Conservation (phyloP, 2,113 vertebrate species). For the Plectropomus leopardus region DNA sequence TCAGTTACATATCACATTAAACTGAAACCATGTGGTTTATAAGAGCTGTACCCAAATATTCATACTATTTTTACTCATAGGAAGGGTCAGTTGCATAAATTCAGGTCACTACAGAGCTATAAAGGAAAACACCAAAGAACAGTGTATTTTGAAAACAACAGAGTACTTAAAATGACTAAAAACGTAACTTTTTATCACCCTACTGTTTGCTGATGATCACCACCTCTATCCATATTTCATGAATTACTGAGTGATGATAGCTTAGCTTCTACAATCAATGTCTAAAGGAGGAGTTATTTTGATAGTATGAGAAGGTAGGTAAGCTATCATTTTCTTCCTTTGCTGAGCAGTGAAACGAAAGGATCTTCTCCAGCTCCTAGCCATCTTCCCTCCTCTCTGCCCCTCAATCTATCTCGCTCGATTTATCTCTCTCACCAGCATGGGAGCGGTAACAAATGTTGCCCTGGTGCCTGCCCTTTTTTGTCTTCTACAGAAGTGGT, state of each 20-base stretch:
- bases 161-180: background rate
- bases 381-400: background rate
- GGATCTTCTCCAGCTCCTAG: background rate
- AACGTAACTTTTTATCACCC: background rate
- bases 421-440: slow-evolving; percentile 41
- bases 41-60: background rate
- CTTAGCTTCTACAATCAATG: background rate
- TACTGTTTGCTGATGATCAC: background rate
- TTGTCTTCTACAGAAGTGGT: slow-evolving; percentile 29
- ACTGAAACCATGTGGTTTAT: slow-evolving; percentile 3
- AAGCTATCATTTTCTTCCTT: background rate
- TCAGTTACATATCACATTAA: slow-evolving; percentile 24
- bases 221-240: background rate
- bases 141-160: background rate
- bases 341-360: background rate
- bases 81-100: background rate
- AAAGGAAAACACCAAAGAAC: background rate
- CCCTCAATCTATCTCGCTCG: slow-evolving; percentile 21
- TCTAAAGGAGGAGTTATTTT: background rate
- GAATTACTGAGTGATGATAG: background rate
- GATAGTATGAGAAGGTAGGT: background rate
- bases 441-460: slow-evolving; percentile 41
- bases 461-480: slow-evolving; percentile 19
- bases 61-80: background rate
- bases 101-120: background rate